Evolutionary conservation across 2,888 invertebrate species (phyloP), one percentile per base, ranked within the genome.

Genomic region (Biston betularia): DNA sequence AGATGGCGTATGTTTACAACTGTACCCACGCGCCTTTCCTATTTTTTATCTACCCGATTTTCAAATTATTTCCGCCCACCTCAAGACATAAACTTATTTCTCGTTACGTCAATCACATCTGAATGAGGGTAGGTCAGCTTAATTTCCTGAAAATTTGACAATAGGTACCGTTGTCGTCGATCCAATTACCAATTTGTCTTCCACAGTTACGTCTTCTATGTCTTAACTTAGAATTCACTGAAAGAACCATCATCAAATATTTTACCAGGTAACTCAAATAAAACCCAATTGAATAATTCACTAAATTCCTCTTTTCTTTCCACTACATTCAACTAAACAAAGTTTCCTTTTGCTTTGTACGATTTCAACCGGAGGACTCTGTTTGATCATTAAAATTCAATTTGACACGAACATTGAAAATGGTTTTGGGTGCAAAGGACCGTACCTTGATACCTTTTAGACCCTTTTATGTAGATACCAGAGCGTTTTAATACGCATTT

Each of bases 331-430:
- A 55, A 68, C 52, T 63, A 69, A 66, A 60, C 35, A 71, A 67
- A 65, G 68, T 71, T 69, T 72, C 72, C 49, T 65, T 60, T 65
- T 52, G 60, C 72, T 70, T 72, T 74, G 71, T 70, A 60, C 68
- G 68, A 71, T 71, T 74, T 74, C 48, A 70, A 64, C 60, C 46
- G 35, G 78, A 74, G 75, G 77, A 72, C 75, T 72, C 68, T 67
- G 63, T 74, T 74, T 73, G 74, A 77, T 79, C 80, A 82, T 79
- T 81, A 79, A 82, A 82, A 80, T 82, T 81, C 78, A 81, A 82
- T 82, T 82, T 79, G 79, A 79, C 79, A 78, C 76, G 75, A 63
- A 77, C 72, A 77, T 80, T 80, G 70, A 75, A 71, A 78, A 76
- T 73, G 77, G 75, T 81, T 74, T 77, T 73, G 69, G 72, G 75